A percentile compares a stretch with the other conserved stretches of the same genome.
Evolutionary conservation across 2,113 vertebrate species (phyloP).

Genomic region (Lepus europaeus): DNA sequence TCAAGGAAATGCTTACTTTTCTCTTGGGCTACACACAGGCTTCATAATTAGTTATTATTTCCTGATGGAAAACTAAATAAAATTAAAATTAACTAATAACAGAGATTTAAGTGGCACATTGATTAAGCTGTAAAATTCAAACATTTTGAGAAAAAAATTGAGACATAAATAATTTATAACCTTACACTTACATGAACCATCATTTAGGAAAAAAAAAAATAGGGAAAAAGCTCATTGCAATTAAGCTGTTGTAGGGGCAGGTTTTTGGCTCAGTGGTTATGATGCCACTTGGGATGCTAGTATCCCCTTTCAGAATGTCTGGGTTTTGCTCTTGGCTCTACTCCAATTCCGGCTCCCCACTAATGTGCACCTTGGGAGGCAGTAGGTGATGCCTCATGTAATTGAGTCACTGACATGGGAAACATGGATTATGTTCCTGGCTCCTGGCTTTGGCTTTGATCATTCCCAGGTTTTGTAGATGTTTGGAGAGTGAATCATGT

Average conservation of each 20-base stretch:
- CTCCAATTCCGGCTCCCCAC: no score
- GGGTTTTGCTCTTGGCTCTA: no score
- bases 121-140: not conserved
- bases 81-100: not conserved
- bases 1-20: conserved; percentile 17
- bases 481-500: no score
- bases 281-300: no score
- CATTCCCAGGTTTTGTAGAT: no score
- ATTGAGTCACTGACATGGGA: no score
- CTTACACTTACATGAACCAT: not conserved
- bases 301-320: no score
- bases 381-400: no score
- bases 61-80: not conserved
- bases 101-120: not conserved
- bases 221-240: not conserved
- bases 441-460: no score
- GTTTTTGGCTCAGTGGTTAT: no score
- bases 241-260: not conserved
- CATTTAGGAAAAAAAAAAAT: not conserved
- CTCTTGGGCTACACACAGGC: not conserved
- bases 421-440: no score
- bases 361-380: no score
- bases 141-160: conserved; percentile 7
- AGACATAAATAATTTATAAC: not conserved
- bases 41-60: conserved; percentile 39